Conservation (phyloP, 2,797 vertebrate genomes). For the Taeniopygia guttata region DNA sequence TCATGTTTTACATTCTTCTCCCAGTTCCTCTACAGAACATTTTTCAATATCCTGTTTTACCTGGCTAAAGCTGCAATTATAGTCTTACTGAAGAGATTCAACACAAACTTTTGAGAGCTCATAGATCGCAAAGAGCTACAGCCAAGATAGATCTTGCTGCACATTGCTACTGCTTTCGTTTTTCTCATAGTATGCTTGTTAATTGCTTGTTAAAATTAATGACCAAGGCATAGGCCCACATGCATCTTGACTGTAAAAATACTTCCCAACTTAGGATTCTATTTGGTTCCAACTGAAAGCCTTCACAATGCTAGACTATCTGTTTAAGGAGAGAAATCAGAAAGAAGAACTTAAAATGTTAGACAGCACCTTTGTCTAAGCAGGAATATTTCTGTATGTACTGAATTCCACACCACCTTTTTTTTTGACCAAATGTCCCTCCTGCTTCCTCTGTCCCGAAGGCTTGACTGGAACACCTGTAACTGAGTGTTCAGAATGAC, state of each 20-base stretch:
- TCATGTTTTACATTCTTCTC: not conserved
- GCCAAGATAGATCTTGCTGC: not conserved
- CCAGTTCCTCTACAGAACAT: not conserved
- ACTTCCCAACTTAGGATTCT: not conserved
- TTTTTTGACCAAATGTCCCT: not conserved
- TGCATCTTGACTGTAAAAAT: not conserved
- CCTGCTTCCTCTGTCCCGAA: not conserved
- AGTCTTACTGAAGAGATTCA: slow-evolving; percentile 1
- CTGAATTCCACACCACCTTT: not conserved
- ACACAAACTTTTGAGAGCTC: not conserved
- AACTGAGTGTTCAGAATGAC: slow-evolving; percentile 31
- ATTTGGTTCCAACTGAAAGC: slow-evolving; percentile 19
- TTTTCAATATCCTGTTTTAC: not conserved
- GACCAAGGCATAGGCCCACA: not conserved
- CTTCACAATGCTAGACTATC: not conserved
- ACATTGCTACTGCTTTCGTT: not conserved
- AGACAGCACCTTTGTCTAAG: not conserved
- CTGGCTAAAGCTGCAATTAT: not conserved
- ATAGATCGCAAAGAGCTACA: not conserved
- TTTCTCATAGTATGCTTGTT: not conserved
- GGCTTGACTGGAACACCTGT: slow-evolving; percentile 49
- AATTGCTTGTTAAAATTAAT: not conserved
- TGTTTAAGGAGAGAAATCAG: slow-evolving; percentile 17
- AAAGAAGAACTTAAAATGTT: slow-evolving; percentile 38
- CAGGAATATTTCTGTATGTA: slow-evolving; percentile 16